Base-by-base conservation (phyloP, 1,140 invertebrate genomes). In the Caenorhabditis inopinata region DNA sequence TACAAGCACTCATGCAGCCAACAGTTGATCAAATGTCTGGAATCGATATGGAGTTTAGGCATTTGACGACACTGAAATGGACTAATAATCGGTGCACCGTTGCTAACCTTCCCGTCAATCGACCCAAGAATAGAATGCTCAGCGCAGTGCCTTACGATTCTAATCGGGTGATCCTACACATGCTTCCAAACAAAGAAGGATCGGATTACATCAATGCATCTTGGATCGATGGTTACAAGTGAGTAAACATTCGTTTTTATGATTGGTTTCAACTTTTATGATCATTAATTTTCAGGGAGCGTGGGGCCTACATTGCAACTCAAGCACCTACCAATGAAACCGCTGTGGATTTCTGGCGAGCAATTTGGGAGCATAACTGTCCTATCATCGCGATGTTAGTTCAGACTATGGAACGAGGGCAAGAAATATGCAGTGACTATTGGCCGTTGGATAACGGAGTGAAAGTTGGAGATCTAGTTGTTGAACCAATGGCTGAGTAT, bases 351-450 rank as follows among this genome's bases (percentile, higher is more conserved):
- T 96, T 99, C 86, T 99, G 97, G 97, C 91, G 97, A 82, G 98
- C 98, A 96, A 90, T 99, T n/a, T 99, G 97, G 97, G 96, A 99
- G 89, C 96, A 99, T 88, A 98, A 99, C 89, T 98, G 96, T 0
- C 98, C 95, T 5, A 99, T 99, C 89, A 93, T 99, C 45, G 97
- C 98, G 11, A 99, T 98, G 96, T 90, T 99, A 45, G 98, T 96
- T 91, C 95, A 97, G 93, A 95, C 96, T 81, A 46, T 91, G 95
- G 88, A 94, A 95, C 91, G 92, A 93, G 90, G 29, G 38, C 87
- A 96, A 93, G 96, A 98, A 89, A 97, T 98, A 90, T 98, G 96
- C 88, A 94, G 96, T 89, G 95, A 97, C 87, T 99, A 99, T 89
- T 99, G 97, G 97, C 97, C 97, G 0, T 95, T 93, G 85, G 96